Evolutionary conservation across 2,888 invertebrate genomes (phyloP), one percentile per base, ranked within the genome.

Genomic region (Drosophila aldrichi): DNA sequence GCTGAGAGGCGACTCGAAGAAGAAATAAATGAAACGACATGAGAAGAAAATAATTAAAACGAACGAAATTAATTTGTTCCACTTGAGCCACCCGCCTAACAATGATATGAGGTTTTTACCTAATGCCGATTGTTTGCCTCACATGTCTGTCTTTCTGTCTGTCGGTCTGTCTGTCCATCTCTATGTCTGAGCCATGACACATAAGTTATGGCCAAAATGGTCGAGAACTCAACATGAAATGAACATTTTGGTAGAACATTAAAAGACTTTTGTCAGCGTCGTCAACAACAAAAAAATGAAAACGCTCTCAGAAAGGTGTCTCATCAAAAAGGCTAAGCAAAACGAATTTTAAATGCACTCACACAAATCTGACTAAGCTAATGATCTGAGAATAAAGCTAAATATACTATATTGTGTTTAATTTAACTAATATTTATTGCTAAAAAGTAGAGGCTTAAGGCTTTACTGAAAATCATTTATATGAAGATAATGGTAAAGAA

Each of bases 61-160:
- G 76, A 84, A 86, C 74, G 66, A 86, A 86, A 86, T 88, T 86
- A 88, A 86, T 86, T 90, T 86, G 86, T 89, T 89, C 86, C 90
- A 86, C 88, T 86, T 86, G 83, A 86, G 80, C 78, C 90, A 89
- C 78, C 88, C 86, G 87, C 81, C 89, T 89, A 82, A 88, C 86
- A 89, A 89, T 86, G 88, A 89, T 88, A 88, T 79, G 89, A 70
- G 69, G 60, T 79, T 87, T 84, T 70, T 60, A 60, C 61, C 61
- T 74, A 60, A 70, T 69, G 67, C 70, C 64, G 62, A 69, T 62
- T 77, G 68, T 68, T 54, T 58, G 60, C 40, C 49, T 65, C 54
- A 60, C 52, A 63, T 38, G 40, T 14, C 43, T 48, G 48, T 73
- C 74, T 44, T 10, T 32, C 32, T 10, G 3, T 9, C 32, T 32